Conservation (phyloP, 2,113 vertebrate genomes). For the Fukomys damarensis region DNA sequence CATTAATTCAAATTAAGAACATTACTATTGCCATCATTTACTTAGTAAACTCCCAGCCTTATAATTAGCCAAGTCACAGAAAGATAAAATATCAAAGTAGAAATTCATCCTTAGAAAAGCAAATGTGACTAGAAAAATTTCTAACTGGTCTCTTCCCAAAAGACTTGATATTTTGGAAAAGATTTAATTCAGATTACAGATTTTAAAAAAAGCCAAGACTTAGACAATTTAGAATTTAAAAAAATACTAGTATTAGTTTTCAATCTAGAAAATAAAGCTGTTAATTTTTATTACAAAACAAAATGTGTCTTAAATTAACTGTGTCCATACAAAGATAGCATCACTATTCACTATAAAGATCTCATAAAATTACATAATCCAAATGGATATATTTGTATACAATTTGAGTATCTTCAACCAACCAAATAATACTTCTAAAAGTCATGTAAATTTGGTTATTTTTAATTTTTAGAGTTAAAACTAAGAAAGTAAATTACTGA, state of each 20-base stretch:
- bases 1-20: constrained; percentile 35
- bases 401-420: constrained; percentile 18
- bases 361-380: constrained; percentile 38
- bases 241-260: constrained; percentile 8
- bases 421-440: neutral
- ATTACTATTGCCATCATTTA: constrained; percentile 11
- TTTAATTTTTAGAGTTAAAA: constrained; percentile 59
- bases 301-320: constrained; percentile 40
- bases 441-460: neutral
- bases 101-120: constrained; percentile 11
- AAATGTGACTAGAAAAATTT: constrained; percentile 4
- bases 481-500: constrained; percentile 1
- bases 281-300: constrained; percentile 38
- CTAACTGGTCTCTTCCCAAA: neutral
- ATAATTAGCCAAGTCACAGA: neutral
- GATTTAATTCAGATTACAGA: constrained; percentile 15
- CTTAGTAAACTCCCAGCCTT: neutral
- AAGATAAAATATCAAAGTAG: neutral
- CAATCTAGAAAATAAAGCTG: neutral
- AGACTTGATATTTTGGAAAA: neutral
- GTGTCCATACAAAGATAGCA: neutral
- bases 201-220: neutral
- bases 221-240: neutral
- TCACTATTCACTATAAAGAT: neutral
- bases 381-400: neutral